Evolutionary conservation across 2,888 invertebrate species (phyloP).

Genomic region (Buathra laborator): DNA sequence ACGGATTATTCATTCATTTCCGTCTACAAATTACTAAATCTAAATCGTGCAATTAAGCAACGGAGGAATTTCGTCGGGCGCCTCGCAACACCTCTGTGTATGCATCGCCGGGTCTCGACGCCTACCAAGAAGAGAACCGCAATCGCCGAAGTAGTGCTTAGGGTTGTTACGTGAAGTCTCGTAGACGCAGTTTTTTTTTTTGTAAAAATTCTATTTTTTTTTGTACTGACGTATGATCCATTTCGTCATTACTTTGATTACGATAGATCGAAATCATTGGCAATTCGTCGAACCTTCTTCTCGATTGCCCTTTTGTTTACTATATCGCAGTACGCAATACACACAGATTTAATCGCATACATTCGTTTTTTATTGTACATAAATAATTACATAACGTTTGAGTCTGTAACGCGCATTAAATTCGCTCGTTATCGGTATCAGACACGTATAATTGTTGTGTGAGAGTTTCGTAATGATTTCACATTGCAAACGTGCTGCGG

Average conservation of each 20-base stretch:
- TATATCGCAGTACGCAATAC: background rate
- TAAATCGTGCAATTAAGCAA: conserved; percentile 79
- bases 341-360: background rate
- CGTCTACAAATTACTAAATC: conserved; percentile 83
- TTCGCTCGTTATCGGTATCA: conserved; percentile 65
- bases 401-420: conserved; percentile 67
- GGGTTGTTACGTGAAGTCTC: background rate
- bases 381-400: conserved; percentile 64
- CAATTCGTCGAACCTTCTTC: no score
- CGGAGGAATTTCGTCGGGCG: conserved; percentile 35
- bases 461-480: conserved; percentile 67
- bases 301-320: background rate
- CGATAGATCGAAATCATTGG: no score
- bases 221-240: no score
- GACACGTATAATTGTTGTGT: conserved; percentile 67
- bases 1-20: conserved; percentile 81
- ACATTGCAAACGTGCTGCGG: conserved; percentile 25
- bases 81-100: conserved; percentile 2
- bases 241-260: no score
- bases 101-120: background rate
- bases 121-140: conserved; percentile 12
- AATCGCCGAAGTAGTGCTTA: background rate
- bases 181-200: no score
- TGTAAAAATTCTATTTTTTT: background rate
- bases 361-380: conserved; percentile 21